phyloP scores from a whole-genome alignment of 2,797 vertebrate species.

The Uromys caudimaculatus region DNA sequence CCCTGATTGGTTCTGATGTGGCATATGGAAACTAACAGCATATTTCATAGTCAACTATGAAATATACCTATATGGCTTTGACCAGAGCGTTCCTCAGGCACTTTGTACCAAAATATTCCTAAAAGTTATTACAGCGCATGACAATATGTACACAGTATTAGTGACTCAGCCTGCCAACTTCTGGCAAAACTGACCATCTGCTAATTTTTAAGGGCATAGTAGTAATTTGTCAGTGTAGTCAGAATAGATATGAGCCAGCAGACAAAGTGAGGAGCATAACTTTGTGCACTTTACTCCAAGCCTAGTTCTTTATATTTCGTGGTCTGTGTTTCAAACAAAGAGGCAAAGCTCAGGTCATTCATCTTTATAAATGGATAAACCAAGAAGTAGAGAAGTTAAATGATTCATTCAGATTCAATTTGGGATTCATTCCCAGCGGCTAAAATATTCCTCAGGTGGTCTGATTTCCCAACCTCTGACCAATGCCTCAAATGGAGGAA shows the following conservation, averaged over 20 bases:
- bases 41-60: background rate
- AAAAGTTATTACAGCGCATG: background rate
- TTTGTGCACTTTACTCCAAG: conserved; percentile 30
- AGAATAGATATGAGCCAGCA: background rate
- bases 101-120: background rate
- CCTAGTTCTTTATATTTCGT: conserved; percentile 12
- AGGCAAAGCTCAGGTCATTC: conserved; percentile 16
- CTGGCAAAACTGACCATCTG: background rate
- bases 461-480: conserved; percentile 42
- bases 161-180: background rate
- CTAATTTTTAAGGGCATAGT: conserved; percentile 14
- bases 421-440: conserved; percentile 46
- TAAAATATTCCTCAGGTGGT: conserved; percentile 50
- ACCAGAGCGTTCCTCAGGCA: background rate
- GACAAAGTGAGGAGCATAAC: background rate
- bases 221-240: background rate
- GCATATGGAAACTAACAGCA: background rate
- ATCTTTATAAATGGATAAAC: background rate
- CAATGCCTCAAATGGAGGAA: background rate
- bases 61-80: background rate
- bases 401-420: conserved; percentile 48
- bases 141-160: background rate
- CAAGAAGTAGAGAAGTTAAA: conserved; percentile 44
- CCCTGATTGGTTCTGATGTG: background rate
- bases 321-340: conserved; percentile 51